These are phyloP conservation scores for Pipra filicauda DNA, from an alignment of 2,113 vertebrate species.

Conservation along the genomic window DNA sequence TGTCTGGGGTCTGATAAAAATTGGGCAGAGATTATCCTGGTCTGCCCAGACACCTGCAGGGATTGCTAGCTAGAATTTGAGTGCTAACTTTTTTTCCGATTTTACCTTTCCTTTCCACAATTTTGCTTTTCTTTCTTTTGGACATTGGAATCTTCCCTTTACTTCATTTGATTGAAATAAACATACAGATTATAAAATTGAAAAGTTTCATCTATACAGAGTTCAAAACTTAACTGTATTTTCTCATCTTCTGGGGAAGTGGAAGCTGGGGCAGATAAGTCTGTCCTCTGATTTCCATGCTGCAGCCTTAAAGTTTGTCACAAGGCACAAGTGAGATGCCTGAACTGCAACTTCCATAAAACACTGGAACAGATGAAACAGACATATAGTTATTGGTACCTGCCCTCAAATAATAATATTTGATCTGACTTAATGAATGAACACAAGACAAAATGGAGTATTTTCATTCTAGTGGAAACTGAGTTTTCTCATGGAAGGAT, in stretches of 20 bases:
- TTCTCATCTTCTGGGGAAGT: neutral
- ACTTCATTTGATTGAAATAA: neutral
- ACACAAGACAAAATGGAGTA: neutral
- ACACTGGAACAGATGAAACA: neutral
- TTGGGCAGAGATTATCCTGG: neutral
- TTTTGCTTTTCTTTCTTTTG: neutral
- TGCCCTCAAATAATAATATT: neutral
- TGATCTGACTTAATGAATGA: neutral
- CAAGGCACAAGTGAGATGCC: accelerated
- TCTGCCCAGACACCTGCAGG: neutral
- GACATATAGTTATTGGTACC: neutral
- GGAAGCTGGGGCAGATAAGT: neutral
- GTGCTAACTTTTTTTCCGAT: neutral
- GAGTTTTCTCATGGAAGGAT: neutral
- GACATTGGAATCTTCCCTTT: neutral
- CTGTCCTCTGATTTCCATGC: neutral
- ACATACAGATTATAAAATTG: neutral
- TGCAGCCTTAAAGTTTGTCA: neutral
- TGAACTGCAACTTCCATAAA: neutral
- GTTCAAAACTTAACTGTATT: neutral
- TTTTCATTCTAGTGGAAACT: neutral
- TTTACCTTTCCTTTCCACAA: neutral
- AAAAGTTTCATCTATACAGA: neutral
- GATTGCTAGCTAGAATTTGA: neutral
- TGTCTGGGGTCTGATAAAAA: neutral